Evolutionary conservation across 2,888 invertebrate species (phyloP).

Genomic region (Ditula angustiorana): DNA sequence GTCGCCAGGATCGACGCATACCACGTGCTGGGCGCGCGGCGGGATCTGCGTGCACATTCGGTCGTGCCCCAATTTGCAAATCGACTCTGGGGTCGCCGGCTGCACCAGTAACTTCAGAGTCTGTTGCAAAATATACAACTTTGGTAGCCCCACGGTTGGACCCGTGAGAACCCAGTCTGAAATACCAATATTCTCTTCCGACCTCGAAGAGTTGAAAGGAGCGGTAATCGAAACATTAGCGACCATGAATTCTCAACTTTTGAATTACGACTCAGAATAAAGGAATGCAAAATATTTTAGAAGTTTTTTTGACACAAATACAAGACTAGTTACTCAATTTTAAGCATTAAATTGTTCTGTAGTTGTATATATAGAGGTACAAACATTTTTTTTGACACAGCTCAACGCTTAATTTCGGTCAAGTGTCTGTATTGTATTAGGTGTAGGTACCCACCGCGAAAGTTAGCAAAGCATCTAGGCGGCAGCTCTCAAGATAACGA

Average conservation of each 20-base stretch:
- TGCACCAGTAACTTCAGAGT: constrained; percentile 57
- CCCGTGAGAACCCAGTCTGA: constrained; percentile 39
- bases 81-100: constrained; percentile 57
- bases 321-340: not conserved
- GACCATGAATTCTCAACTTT: constrained; percentile 42
- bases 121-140: constrained; percentile 56
- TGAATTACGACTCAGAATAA: not conserved
- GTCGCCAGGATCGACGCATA: constrained; percentile 50
- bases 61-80: constrained; percentile 50
- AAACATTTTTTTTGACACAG: not conserved
- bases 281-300: not conserved
- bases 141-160: constrained; percentile 49
- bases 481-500: constrained; percentile 52
- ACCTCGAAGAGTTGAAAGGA: constrained; percentile 46
- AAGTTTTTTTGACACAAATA: not conserved
- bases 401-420: constrained; percentile 5
- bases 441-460: constrained; percentile 16
- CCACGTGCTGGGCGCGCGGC: constrained; percentile 68
- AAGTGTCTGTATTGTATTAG: constrained; percentile 9
- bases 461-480: constrained; percentile 42
- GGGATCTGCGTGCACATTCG: constrained; percentile 59
- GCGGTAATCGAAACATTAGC: constrained; percentile 46
- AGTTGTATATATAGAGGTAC: not conserved
- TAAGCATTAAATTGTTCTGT: not conserved
- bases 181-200: constrained; percentile 35